Percentiles rank a stretch among this genome's conserved stretches.
Conservation (phyloP, 2,113 vertebrate species). For the Marcusenius ussheri region DNA sequence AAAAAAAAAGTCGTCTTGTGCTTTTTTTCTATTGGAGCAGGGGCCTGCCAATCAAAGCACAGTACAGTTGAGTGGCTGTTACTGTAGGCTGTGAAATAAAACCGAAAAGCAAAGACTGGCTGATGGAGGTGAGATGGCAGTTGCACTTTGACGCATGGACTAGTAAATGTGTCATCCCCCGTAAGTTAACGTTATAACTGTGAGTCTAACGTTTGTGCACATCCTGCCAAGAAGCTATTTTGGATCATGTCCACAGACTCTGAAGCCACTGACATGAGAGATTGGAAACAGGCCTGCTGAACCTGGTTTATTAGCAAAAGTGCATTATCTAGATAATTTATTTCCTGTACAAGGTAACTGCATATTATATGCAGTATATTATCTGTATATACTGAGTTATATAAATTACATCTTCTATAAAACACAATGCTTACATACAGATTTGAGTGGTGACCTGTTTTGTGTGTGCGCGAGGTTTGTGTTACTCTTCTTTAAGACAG, state of each 20-base stretch:
- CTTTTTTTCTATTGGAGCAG: neutral
- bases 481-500: neutral
- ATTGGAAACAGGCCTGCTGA: neutral
- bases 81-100: neutral
- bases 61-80: neutral
- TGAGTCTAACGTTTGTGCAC: neutral
- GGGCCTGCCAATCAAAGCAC: neutral
- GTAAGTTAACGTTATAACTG: neutral
- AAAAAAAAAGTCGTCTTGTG: neutral
- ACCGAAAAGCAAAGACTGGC: neutral
- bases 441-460: neutral
- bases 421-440: neutral
- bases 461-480: neutral
- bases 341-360: neutral
- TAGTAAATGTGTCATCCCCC: neutral
- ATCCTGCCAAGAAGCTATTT: neutral
- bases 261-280: neutral
- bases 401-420: neutral
- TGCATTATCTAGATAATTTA: constrained; percentile 3
- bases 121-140: neutral
- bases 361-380: constrained; percentile 5
- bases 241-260: constrained; percentile 3
- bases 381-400: neutral
- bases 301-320: neutral
- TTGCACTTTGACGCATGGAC: neutral